phyloP scores from a whole-genome alignment of 2,888 invertebrate genomes.

The Atherix ibis region DNA sequence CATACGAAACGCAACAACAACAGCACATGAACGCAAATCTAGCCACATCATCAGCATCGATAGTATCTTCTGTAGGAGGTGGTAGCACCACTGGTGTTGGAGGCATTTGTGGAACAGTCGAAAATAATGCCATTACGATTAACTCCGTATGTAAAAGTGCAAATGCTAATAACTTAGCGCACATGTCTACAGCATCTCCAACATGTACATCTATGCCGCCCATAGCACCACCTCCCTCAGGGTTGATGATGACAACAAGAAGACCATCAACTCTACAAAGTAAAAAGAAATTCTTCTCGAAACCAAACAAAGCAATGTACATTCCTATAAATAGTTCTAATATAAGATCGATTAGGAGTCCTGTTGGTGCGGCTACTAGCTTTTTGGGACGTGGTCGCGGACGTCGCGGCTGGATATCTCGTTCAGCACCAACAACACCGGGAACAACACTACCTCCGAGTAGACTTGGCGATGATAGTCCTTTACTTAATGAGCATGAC shows the following conservation, averaged over 20 bases:
- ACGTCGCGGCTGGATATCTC: slow-evolving; percentile 47
- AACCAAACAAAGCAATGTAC: slow-evolving; percentile 51
- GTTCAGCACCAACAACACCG: slow-evolving; percentile 69
- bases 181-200: slow-evolving; percentile 14
- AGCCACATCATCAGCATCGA: neutral
- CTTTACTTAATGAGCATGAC: slow-evolving; percentile 41
- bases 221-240: slow-evolving; percentile 4
- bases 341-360: slow-evolving; percentile 21
- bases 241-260: too few relatives aligned
- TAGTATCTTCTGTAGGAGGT: neutral
- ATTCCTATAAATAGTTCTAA: slow-evolving; percentile 40
- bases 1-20: slow-evolving; percentile 3
- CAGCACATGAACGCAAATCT: too few relatives aligned
- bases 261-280: slow-evolving; percentile 24
- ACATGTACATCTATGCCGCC: neutral
- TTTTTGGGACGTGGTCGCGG: slow-evolving; percentile 28
- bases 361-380: slow-evolving; percentile 25
- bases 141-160: too few relatives aligned
- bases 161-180: neutral
- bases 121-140: too few relatives aligned
- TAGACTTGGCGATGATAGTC: slow-evolving; percentile 46
- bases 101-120: too few relatives aligned
- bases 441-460: slow-evolving; percentile 46
- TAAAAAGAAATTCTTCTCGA: slow-evolving; percentile 35
- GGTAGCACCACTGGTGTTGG: too few relatives aligned